phyloP scores from a whole-genome alignment of 2,113 vertebrate species.

The Probosciger aterrimus region DNA sequence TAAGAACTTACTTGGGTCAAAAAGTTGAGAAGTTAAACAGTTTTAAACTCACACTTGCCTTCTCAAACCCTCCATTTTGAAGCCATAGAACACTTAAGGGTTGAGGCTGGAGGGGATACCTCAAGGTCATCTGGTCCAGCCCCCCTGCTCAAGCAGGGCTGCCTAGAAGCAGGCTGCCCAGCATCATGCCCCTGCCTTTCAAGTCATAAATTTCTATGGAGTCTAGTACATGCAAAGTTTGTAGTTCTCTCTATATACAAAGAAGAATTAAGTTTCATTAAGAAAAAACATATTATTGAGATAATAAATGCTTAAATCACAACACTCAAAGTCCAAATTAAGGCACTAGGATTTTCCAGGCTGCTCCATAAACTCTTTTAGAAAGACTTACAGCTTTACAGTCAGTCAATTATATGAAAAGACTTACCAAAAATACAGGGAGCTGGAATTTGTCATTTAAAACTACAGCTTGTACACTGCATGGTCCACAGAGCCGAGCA shows the following conservation, averaged over 20 bases:
- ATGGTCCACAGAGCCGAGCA: conserved; percentile 90
- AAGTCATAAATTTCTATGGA: background rate
- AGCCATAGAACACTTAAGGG: background rate
- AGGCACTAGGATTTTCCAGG: background rate
- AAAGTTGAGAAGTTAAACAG: background rate
- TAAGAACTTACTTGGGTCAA: background rate
- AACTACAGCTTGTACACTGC: conserved; percentile 93
- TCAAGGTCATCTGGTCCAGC: background rate
- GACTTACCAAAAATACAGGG: conserved; percentile 90
- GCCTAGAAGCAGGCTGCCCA: background rate
- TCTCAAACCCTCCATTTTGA: background rate
- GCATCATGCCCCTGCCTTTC: background rate
- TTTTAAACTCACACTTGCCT: background rate
- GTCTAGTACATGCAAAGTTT: background rate
- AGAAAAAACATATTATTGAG: background rate
- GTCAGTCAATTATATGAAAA: background rate
- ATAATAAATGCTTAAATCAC: background rate
- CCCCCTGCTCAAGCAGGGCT: background rate
- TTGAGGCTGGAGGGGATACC: background rate
- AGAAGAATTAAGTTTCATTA: background rate
- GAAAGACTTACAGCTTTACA: background rate
- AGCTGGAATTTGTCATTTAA: conserved; percentile 98
- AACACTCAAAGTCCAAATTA: background rate
- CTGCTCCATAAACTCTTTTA: background rate
- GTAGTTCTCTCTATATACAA: background rate